A percentile compares a stretch with the other conserved stretches of the same genome.
These are phyloP conservation scores for Steinernema carpocapsae DNA, from an alignment of 2,888 invertebrate species.

Conservation along the genomic window DNA sequence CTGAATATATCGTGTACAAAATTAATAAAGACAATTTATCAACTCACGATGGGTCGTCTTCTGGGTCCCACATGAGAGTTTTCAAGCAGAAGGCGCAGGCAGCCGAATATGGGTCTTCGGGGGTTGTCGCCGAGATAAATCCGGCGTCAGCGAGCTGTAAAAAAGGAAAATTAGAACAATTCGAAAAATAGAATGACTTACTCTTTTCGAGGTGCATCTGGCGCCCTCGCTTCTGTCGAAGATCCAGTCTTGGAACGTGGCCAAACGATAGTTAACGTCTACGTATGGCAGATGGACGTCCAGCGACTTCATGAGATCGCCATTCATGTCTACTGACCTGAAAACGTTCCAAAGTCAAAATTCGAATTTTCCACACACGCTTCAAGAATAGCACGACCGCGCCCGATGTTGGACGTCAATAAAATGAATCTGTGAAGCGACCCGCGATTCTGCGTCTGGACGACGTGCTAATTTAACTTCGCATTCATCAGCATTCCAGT, in stretches of 20 bases:
- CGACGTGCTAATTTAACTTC: too few relatives aligned
- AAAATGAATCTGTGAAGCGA: too few relatives aligned
- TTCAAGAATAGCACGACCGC: too few relatives aligned
- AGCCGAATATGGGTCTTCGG: slow-evolving; percentile 9
- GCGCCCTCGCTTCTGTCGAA: neutral
- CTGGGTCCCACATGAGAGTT: slow-evolving; percentile 4
- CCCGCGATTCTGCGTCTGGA: too few relatives aligned
- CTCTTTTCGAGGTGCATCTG: neutral
- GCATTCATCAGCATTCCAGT: too few relatives aligned
- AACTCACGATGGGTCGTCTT: slow-evolving; percentile 17
- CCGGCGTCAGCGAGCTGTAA: slow-evolving; percentile 14
- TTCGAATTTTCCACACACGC: too few relatives aligned
- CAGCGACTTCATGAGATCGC: neutral
- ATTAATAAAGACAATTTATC: neutral
- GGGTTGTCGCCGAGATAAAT: slow-evolving; percentile 7
- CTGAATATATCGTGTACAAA: slow-evolving; percentile 8
- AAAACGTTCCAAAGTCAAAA: too few relatives aligned
- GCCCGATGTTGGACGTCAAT: too few relatives aligned
- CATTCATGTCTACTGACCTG: too few relatives aligned
- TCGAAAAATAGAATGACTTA: neutral
- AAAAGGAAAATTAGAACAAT: neutral
- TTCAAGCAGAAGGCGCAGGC: slow-evolving; percentile 26
- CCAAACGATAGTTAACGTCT: neutral
- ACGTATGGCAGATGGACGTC: neutral
- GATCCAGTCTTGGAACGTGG: slow-evolving; percentile 18